Evolutionary conservation across 2,113 vertebrate genomes (phyloP).

Genomic region (Coptodon bakossiorum): DNA sequence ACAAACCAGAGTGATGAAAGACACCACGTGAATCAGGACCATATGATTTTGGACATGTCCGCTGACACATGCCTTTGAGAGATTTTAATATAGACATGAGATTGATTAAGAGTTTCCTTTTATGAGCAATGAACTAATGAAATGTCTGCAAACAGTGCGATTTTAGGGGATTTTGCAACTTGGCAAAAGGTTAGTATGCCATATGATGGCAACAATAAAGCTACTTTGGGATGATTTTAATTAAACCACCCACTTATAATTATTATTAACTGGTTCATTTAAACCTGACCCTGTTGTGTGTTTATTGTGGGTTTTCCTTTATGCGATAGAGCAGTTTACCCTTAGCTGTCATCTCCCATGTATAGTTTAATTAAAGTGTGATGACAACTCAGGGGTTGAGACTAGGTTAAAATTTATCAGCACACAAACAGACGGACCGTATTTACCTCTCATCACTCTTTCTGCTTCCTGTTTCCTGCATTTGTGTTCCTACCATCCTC

Average conservation of each 20-base stretch:
- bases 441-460: neutral
- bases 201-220: neutral
- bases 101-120: neutral
- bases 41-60: neutral
- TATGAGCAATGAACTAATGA: neutral
- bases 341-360: constrained; percentile 7
- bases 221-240: neutral
- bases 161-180: neutral
- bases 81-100: neutral
- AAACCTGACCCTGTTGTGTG: neutral
- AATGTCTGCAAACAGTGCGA: neutral
- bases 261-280: neutral
- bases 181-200: neutral
- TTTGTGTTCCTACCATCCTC: neutral
- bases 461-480: neutral
- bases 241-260: neutral
- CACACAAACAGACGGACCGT: constrained; percentile 29
- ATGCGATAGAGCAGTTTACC: neutral
- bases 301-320: neutral
- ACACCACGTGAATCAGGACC: neutral
- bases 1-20: neutral
- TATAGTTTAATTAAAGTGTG: constrained; percentile 59
- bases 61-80: neutral
- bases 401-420: constrained; percentile 11
- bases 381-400: constrained; percentile 48